Conservation (phyloP, 1,140 invertebrate species). For the Oedothorax gibbosus region DNA sequence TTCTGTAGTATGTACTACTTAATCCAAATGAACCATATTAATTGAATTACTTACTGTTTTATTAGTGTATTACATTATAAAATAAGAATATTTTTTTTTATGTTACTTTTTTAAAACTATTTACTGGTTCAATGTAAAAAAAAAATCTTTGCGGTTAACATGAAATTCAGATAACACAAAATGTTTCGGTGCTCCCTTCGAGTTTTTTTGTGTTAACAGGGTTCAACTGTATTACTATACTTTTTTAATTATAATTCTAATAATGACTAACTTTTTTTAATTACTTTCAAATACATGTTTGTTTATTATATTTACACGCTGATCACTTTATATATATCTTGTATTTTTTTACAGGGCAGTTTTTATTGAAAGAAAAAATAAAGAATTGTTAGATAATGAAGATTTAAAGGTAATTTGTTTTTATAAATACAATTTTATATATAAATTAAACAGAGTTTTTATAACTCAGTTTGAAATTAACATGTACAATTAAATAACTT, state of each 20-base stretch:
- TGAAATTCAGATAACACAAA: not conserved
- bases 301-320: not conserved
- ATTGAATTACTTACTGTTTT: no score
- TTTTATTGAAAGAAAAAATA: conserved; percentile 85
- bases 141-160: no score
- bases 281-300: conserved; percentile 25
- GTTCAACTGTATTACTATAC: no score
- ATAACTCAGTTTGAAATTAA: no score
- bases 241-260: not conserved
- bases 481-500: no score
- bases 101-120: no score
- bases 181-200: not conserved
- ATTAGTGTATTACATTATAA: no score
- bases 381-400: conserved; percentile 85
- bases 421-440: not conserved
- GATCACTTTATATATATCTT: not conserved
- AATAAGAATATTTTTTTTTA: no score
- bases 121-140: no score
- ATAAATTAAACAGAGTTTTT: no score
- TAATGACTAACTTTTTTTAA: not conserved
- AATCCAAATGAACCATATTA: no score
- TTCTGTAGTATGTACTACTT: no score
- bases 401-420: conserved; percentile 78
- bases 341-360: conserved; percentile 74
- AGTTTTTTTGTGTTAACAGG: not conserved